phyloP scores from a whole-genome alignment of 2,888 invertebrate genomes.

The Drosophila austrosaltans region DNA sequence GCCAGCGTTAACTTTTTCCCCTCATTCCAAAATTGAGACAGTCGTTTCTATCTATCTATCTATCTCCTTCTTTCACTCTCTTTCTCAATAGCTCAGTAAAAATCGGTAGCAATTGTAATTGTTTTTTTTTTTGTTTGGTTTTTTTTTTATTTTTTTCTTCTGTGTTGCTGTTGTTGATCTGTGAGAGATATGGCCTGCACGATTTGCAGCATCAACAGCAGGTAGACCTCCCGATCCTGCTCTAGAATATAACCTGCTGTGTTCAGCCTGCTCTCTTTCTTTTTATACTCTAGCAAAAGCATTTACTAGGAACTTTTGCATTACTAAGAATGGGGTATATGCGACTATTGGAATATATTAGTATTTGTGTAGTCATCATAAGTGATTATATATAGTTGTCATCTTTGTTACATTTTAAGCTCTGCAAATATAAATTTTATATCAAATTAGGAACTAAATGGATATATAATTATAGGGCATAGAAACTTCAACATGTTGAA shows the following conservation, averaged over 20 bases:
- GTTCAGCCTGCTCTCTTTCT: constrained; percentile 26
- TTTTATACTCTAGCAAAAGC: constrained; percentile 13
- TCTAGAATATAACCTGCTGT: constrained; percentile 31
- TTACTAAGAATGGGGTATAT: neutral
- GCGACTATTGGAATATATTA: neutral
- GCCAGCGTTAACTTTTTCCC: constrained; percentile 43
- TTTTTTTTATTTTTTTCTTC: constrained; percentile 54
- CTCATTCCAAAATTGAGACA: neutral
- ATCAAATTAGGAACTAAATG: too few species aligned
- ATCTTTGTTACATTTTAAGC: too few species aligned
- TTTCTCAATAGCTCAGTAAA: constrained; percentile 10
- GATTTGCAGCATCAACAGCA: constrained; percentile 67
- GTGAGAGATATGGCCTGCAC: constrained; percentile 75
- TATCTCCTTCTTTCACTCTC: neutral
- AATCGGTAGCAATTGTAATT: constrained; percentile 79
- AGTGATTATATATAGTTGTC: neutral
- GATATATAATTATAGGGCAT: neutral
- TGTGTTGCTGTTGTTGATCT: constrained; percentile 69
- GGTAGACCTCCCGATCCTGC: constrained; percentile 55
- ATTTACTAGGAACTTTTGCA: constrained; percentile 5
- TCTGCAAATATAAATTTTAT: too few species aligned
- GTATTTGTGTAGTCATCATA: neutral
- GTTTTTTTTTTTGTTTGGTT: constrained; percentile 53
- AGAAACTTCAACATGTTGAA: neutral
- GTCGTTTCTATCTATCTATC: too few species aligned